These are phyloP conservation scores for Dromius quadrimaculatus DNA, from an alignment of 2,888 invertebrate genomes.

Conservation along the genomic window DNA sequence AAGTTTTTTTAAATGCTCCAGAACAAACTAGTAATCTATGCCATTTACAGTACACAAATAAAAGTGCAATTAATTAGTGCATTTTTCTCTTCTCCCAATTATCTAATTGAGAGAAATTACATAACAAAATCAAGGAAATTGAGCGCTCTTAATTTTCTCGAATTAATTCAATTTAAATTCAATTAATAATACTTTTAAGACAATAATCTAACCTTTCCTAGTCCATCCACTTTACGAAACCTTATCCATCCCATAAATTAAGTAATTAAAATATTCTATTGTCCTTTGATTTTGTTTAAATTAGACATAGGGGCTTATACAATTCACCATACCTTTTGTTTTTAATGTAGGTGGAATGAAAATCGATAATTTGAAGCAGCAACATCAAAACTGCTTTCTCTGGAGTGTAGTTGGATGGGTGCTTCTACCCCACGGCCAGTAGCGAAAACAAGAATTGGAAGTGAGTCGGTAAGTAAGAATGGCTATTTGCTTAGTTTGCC, in stretches of 20 bases:
- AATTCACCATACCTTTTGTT: slow-evolving; percentile 23
- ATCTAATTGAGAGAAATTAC: too few species aligned
- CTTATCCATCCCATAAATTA: slow-evolving; percentile 8
- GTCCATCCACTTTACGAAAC: neutral
- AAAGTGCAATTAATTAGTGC: too few species aligned
- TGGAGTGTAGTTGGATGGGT: neutral
- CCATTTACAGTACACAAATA: too few species aligned
- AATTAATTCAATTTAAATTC: too few species aligned
- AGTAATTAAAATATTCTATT: slow-evolving; percentile 26
- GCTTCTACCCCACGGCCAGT: neutral
- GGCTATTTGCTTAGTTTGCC: too few species aligned
- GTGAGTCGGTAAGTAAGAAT: slow-evolving; percentile 5
- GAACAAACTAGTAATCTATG: too few species aligned
- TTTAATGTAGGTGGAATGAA: slow-evolving; percentile 6
- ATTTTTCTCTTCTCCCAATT: too few species aligned
- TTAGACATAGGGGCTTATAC: slow-evolving; percentile 29
- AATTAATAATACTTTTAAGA: too few species aligned
- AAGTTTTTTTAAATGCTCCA: too few species aligned
- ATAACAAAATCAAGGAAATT: too few species aligned
- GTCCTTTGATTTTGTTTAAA: slow-evolving; percentile 26
- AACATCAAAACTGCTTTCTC: slow-evolving; percentile 12
- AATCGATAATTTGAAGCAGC: neutral
- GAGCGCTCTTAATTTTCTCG: too few species aligned
- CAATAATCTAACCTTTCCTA: slow-evolving; percentile 4
- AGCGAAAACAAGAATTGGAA: neutral